These are phyloP conservation scores for Siniperca chuatsi DNA, from an alignment of 2,113 vertebrate species.

Conservation along the genomic window DNA sequence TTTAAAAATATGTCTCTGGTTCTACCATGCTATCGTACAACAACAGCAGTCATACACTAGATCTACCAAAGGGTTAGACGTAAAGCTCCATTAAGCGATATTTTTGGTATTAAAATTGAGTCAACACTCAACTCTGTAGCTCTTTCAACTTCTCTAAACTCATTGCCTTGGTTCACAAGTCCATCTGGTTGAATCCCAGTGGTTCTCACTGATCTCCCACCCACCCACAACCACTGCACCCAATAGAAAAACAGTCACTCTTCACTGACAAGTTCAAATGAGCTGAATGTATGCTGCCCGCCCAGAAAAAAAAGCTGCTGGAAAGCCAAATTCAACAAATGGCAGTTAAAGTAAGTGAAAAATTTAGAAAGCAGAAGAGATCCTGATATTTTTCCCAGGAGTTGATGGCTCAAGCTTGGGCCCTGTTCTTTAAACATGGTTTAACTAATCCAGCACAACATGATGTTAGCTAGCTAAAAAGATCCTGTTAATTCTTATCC, in stretches of 20 bases:
- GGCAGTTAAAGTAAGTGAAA: background rate
- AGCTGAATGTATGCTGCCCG: background rate
- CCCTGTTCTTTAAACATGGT: too few species aligned
- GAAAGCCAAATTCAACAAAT: background rate
- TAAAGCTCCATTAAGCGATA: conserved; percentile 62
- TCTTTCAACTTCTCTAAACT: background rate
- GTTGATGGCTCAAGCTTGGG: too few species aligned
- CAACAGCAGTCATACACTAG: conserved; percentile 2
- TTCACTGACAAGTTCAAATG: background rate
- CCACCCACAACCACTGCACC: background rate
- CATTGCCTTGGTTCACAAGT: background rate
- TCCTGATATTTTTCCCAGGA: too few species aligned
- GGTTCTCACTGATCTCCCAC: background rate
- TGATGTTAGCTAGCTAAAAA: too few species aligned
- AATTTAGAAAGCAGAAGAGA: too few species aligned
- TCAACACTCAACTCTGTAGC: background rate
- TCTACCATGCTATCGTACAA: conserved; percentile 48
- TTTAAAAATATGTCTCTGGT: conserved; percentile 42
- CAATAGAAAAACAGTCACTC: background rate
- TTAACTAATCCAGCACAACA: too few species aligned
- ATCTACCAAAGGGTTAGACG: background rate
- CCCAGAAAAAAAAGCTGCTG: background rate
- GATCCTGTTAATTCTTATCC: too few species aligned
- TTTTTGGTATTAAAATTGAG: background rate
- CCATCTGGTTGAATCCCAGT: background rate